Evolutionary conservation across 2,797 vertebrate genomes (phyloP).

Genomic region (Pangasius krempfi): DNA sequence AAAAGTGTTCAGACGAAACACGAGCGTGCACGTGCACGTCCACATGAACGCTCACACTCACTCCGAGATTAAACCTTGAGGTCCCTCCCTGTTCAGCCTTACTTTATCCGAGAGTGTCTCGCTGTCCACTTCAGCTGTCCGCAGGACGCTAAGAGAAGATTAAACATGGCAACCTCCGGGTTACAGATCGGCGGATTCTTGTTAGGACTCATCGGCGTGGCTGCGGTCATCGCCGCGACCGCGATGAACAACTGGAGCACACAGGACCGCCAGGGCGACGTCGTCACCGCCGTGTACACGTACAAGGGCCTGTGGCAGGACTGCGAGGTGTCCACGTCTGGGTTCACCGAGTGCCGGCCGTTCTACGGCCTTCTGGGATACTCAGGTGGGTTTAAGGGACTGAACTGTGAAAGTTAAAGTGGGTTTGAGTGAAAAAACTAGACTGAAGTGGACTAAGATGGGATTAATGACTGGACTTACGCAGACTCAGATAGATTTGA

Average conservation of each 20-base stretch:
- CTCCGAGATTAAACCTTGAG: slow-evolving; percentile 36
- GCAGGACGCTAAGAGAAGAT: not conserved
- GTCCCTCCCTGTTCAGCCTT: slow-evolving; percentile 35
- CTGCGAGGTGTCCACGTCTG: slow-evolving; percentile 82
- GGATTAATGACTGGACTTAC: not conserved
- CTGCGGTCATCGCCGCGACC: slow-evolving; percentile 80
- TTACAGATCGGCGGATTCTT: slow-evolving; percentile 85
- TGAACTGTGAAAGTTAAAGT: not conserved
- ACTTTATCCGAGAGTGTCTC: slow-evolving; percentile 9
- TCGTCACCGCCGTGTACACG: slow-evolving; percentile 82
- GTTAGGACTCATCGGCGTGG: slow-evolving; percentile 76
- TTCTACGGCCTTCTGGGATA: slow-evolving; percentile 87
- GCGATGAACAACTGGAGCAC: slow-evolving; percentile 87
- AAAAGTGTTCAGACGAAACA: slow-evolving; percentile 53
- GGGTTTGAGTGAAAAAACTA: not conserved
- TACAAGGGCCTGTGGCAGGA: slow-evolving; percentile 90
- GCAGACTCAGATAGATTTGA: not conserved
- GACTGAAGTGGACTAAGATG: not conserved
- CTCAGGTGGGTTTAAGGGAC: slow-evolving; percentile 77
- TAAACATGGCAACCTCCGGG: slow-evolving; percentile 78
- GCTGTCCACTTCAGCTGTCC: slow-evolving; percentile 2
- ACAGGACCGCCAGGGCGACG: slow-evolving; percentile 83
- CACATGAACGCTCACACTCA: not conserved
- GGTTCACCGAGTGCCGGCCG: slow-evolving; percentile 85
- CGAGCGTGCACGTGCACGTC: slow-evolving; percentile 32